These are phyloP conservation scores for Scopus umbretta DNA, from an alignment of 2,113 vertebrate genomes.

Conservation along the genomic window DNA sequence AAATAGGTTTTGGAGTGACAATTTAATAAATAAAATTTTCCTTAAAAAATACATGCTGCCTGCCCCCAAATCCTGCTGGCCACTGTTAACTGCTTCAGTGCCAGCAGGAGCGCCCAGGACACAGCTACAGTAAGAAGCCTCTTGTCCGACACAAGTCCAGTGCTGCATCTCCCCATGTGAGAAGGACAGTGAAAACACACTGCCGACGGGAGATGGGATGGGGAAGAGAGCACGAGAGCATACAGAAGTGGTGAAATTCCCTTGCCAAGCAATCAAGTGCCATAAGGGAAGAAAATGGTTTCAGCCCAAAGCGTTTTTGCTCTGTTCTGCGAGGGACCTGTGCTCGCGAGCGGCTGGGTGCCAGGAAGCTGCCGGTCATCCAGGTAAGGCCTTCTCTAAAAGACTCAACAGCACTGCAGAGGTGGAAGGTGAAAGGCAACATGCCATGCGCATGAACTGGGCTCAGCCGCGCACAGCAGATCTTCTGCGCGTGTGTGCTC, in stretches of 20 bases:
- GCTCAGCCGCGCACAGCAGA: neutral
- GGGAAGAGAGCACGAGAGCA: rapidly evolving
- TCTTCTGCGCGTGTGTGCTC: rapidly evolving
- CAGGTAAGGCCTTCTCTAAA: neutral
- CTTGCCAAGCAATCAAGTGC: rapidly evolving
- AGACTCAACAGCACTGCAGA: rapidly evolving
- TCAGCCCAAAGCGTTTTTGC: rapidly evolving
- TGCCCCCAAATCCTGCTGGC: neutral
- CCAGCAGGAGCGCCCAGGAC: rapidly evolving
- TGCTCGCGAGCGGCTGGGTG: neutral
- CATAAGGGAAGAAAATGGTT: neutral
- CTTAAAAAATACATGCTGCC: rapidly evolving
- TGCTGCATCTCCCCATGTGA: neutral
- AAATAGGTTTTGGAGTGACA: neutral
- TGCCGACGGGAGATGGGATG: no score
- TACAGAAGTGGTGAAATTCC: rapidly evolving
- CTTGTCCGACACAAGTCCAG: rapidly evolving
- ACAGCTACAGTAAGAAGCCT: neutral
- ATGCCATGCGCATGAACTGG: rapidly evolving
- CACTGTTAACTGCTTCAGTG: neutral
- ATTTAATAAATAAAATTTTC: rapidly evolving
- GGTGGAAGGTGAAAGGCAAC: neutral
- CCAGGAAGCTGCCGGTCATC: rapidly evolving
- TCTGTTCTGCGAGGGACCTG: no score
- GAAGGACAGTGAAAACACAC: neutral